Evolutionary conservation across 2,113 vertebrate species (phyloP).

Genomic region (Cinclus cinclus): DNA sequence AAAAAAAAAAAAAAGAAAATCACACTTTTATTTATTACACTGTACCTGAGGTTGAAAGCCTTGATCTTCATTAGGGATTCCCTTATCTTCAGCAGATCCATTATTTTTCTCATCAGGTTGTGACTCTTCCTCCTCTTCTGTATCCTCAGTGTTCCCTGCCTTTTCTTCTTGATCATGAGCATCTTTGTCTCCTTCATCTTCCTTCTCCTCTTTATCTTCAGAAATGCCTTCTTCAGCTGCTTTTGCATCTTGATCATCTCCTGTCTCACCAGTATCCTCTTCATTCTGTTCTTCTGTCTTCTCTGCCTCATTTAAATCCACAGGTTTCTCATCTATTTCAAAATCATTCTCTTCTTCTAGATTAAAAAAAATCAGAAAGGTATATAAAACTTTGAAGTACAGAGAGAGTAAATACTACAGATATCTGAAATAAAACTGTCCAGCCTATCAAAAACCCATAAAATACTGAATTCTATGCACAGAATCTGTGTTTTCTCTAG

Average conservation of each 20-base stretch:
- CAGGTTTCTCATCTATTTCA: conserved; percentile 82
- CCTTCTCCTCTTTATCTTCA: conserved; percentile 57
- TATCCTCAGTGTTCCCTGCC: conserved; percentile 52
- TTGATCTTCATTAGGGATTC: conserved; percentile 64
- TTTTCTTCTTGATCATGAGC: conserved; percentile 55
- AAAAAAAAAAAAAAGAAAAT: not conserved
- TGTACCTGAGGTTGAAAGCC: conserved; percentile 84
- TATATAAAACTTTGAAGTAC: not conserved
- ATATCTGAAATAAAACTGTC: not conserved
- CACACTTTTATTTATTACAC: not conserved
- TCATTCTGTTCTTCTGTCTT: conserved; percentile 61
- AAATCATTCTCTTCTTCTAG: conserved; percentile 84
- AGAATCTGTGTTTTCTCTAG: not conserved
- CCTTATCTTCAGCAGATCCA: conserved; percentile 56
- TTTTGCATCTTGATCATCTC: conserved; percentile 19
- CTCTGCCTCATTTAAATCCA: conserved; percentile 73
- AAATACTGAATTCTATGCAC: not conserved
- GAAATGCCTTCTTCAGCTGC: conserved; percentile 58
- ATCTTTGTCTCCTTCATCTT: conserved; percentile 64
- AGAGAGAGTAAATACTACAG: not conserved
- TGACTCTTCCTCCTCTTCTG: conserved; percentile 53
- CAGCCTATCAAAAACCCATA: not conserved
- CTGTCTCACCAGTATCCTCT: conserved; percentile 51
- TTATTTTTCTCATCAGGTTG: conserved; percentile 57
- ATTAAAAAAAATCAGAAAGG: not conserved